A percentile compares a stretch with the other conserved stretches of the same genome.
Evolutionary conservation across 2,888 invertebrate species (phyloP).

Genomic region (Yponomeuta sedellus): DNA sequence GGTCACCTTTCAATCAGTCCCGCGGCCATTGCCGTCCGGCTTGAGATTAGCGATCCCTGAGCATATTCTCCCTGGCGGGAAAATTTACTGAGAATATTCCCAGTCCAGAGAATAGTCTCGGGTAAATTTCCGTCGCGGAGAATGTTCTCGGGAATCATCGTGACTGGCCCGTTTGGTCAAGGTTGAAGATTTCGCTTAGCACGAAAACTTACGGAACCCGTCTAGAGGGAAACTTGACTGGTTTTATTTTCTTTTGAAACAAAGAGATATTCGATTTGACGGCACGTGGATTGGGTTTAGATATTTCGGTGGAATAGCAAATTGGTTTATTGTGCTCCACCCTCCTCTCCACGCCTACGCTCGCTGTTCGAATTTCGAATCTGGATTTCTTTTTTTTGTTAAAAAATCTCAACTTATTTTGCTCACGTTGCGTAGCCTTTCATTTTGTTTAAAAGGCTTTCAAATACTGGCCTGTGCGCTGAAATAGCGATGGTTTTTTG

Average conservation of each 20-base stretch:
- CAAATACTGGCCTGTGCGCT: not conserved
- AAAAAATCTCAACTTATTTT: not conserved
- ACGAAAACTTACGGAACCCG: not conserved
- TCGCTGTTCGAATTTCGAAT: not conserved
- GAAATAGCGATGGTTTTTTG: too few relatives aligned
- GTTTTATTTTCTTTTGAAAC: not conserved
- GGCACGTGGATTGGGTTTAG: constrained; percentile 2
- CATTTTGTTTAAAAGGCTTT: not conserved
- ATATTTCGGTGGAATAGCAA: constrained; percentile 1
- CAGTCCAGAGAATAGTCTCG: too few relatives aligned
- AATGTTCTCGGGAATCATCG: too few relatives aligned
- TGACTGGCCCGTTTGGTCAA: too few relatives aligned
- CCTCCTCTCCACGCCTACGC: not conserved
- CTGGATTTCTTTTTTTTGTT: not conserved
- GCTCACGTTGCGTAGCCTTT: not conserved
- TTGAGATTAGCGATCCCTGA: too few relatives aligned
- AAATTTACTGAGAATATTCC: too few relatives aligned
- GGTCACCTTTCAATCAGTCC: too few relatives aligned
- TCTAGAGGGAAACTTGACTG: not conserved
- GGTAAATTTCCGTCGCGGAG: too few relatives aligned
- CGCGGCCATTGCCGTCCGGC: too few relatives aligned
- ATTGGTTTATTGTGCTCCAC: not conserved
- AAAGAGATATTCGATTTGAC: constrained; percentile 3
- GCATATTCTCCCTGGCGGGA: too few relatives aligned
- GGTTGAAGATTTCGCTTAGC: too few relatives aligned